Percentiles rank a stretch among this genome's conserved stretches.
These are phyloP conservation scores for Sebastes hopkinsi DNA, from an alignment of 2,797 vertebrate species.

Conservation along the genomic window DNA sequence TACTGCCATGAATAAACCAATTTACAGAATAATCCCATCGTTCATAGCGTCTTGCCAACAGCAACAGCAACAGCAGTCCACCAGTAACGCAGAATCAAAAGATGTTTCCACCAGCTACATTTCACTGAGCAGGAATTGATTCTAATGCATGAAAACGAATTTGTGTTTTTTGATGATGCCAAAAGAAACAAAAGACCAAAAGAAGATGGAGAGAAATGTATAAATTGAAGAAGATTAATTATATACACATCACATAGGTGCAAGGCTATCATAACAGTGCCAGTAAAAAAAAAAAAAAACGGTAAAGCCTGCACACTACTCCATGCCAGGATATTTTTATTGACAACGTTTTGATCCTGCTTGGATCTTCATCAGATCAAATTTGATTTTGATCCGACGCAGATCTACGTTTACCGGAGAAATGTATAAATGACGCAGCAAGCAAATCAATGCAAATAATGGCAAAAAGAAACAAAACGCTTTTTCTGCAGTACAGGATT, in stretches of 20 bases:
- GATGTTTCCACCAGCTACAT: background rate
- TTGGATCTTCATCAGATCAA: too few relatives aligned
- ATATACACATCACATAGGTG: too few relatives aligned
- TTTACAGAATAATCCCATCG: constrained; percentile 25
- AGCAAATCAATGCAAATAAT: background rate
- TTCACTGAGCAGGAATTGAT: background rate
- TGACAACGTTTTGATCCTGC: too few relatives aligned
- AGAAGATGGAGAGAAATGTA: background rate
- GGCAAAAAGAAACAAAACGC: background rate
- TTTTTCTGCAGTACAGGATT: background rate
- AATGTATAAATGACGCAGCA: background rate
- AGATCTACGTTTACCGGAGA: background rate
- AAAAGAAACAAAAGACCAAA: background rate
- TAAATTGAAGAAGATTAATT: too few relatives aligned
- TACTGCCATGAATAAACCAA: constrained; percentile 30
- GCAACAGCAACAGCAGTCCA: background rate
- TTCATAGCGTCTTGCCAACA: background rate
- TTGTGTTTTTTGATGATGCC: background rate
- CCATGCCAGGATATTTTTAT: too few relatives aligned
- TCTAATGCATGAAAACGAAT: background rate
- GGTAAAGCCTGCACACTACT: too few relatives aligned
- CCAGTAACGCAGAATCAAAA: background rate
- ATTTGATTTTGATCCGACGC: too few relatives aligned
- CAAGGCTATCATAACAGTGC: too few relatives aligned
- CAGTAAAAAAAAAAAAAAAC: too few relatives aligned